Percentiles rank a stretch among this genome's conserved stretches.
Evolutionary conservation across 2,888 invertebrate genomes (phyloP).

Genomic region (Archaeoteleia sp.): DNA sequence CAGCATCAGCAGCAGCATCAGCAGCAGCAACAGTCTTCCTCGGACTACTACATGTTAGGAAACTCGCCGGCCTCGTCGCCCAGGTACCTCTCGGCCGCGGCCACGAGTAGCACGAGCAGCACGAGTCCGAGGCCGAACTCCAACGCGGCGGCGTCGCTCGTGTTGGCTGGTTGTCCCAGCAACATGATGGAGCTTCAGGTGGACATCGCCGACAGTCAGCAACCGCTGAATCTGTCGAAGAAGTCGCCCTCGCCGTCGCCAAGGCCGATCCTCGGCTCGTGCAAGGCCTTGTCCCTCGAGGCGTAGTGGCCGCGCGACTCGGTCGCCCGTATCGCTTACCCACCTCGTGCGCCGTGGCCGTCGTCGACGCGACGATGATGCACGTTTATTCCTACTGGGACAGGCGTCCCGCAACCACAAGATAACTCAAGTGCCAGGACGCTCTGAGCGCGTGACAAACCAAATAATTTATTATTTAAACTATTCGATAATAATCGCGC

Average conservation of each 20-base stretch:
- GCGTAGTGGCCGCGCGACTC: slow-evolving; percentile 69
- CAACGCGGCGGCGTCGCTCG: slow-evolving; percentile 70
- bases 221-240: slow-evolving; percentile 92
- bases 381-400: slow-evolving; percentile 18
- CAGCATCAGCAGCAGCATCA: slow-evolving; percentile 73
- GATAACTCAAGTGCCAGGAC: slow-evolving; percentile 72
- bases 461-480: slow-evolving; percentile 76
- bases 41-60: slow-evolving; percentile 74
- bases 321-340: slow-evolving; percentile 19
- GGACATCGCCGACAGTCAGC: slow-evolving; percentile 87
- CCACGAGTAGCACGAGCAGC: slow-evolving; percentile 68
- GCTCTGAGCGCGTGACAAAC: slow-evolving; percentile 74
- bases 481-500: slow-evolving; percentile 60
- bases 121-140: slow-evolving; percentile 70
- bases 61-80: slow-evolving; percentile 70
- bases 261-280: slow-evolving; percentile 76
- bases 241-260: slow-evolving; percentile 88
- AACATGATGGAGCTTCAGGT: slow-evolving; percentile 86
- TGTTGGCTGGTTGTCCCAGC: slow-evolving; percentile 73
- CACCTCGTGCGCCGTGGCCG: slow-evolving; percentile 22
- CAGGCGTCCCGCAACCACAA: slow-evolving; percentile 19
- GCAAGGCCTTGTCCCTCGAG: slow-evolving; percentile 74
- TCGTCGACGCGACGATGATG: slow-evolving; percentile 23
- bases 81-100: slow-evolving; percentile 74
- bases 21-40: slow-evolving; percentile 74